Evolutionary conservation across 2,113 vertebrate genomes (phyloP).

Genomic region (Gambusia affinis): DNA sequence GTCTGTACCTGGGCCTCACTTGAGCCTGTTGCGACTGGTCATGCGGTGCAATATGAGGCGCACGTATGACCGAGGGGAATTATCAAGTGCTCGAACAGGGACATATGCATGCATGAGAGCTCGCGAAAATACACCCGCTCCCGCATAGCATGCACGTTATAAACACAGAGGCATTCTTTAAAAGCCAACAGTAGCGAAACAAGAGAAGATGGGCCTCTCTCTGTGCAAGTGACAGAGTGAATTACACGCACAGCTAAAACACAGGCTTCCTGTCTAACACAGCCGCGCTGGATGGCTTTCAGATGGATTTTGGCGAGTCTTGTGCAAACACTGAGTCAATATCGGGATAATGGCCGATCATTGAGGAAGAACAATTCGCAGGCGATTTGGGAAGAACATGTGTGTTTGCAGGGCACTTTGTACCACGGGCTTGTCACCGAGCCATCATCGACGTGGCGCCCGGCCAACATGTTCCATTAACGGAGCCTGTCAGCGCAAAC

Average conservation of each 20-base stretch:
- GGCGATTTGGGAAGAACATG: constrained; percentile 66
- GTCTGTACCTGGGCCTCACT: constrained; percentile 61
- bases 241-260: constrained; percentile 72
- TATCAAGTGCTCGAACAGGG: constrained; percentile 46
- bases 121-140: constrained; percentile 16
- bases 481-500: constrained; percentile 32
- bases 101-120: constrained; percentile 23
- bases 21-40: constrained; percentile 70
- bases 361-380: constrained; percentile 63
- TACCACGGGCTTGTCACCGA: constrained; percentile 56
- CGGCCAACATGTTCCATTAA: constrained; percentile 61
- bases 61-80: constrained; percentile 57
- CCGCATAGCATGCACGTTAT: constrained; percentile 14
- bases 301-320: constrained; percentile 68
- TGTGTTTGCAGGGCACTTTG: constrained; percentile 66
- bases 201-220: constrained; percentile 65
- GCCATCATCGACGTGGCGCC: constrained; percentile 43
- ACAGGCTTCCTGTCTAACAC: constrained; percentile 63
- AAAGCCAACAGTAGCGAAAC: constrained; percentile 71
- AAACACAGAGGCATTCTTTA: constrained; percentile 47
- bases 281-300: constrained; percentile 65
- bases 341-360: constrained; percentile 64
- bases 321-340: constrained; percentile 73
- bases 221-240: constrained; percentile 68
- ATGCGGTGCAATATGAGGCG: constrained; percentile 52